A percentile compares a stretch with the other conserved stretches of the same genome.
Evolutionary conservation across 2,888 invertebrate species (phyloP).

Genomic region (Nymphalis urticae): DNA sequence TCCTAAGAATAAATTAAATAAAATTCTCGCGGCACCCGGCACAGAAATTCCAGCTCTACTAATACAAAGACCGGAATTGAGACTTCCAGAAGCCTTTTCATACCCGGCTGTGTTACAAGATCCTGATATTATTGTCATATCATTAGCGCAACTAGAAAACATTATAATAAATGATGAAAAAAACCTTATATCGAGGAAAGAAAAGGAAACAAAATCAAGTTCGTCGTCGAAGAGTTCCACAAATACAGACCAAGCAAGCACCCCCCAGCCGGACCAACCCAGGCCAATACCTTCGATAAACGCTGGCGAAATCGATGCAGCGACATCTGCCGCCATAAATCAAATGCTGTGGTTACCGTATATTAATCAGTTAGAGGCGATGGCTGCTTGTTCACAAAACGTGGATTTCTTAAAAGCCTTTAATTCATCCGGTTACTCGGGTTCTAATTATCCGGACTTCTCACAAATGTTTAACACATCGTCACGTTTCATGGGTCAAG

Average conservation of each 20-base stretch:
- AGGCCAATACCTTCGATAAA: slow-evolving; percentile 68
- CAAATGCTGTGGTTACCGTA: slow-evolving; percentile 90
- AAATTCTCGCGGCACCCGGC: slow-evolving; percentile 86
- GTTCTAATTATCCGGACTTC: slow-evolving; percentile 74
- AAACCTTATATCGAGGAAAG: slow-evolving; percentile 43
- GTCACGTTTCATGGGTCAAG: slow-evolving; percentile 67
- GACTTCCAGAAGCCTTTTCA: slow-evolving; percentile 87
- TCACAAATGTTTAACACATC: slow-evolving; percentile 75
- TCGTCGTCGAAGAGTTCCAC: slow-evolving; percentile 49
- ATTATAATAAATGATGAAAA: slow-evolving; percentile 80
- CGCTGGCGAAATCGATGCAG: slow-evolving; percentile 85
- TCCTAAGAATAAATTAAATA: slow-evolving; percentile 87
- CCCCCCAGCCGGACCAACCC: slow-evolving; percentile 50
- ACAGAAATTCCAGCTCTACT: slow-evolving; percentile 89
- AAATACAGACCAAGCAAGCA: slow-evolving; percentile 49
- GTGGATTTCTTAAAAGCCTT: slow-evolving; percentile 83
- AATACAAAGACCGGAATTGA: slow-evolving; percentile 86
- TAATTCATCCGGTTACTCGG: slow-evolving; percentile 74
- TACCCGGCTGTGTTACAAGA: slow-evolving; percentile 87
- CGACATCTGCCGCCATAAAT: slow-evolving; percentile 85
- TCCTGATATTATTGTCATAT: slow-evolving; percentile 89
- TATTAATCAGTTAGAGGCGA: slow-evolving; percentile 82
- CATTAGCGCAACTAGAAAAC: slow-evolving; percentile 86
- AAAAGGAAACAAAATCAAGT: slow-evolving; percentile 51
- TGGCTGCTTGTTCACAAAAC: slow-evolving; percentile 80